Evolutionary conservation across 2,797 vertebrate species (phyloP).

Genomic region (Eutrigla gurnardus): DNA sequence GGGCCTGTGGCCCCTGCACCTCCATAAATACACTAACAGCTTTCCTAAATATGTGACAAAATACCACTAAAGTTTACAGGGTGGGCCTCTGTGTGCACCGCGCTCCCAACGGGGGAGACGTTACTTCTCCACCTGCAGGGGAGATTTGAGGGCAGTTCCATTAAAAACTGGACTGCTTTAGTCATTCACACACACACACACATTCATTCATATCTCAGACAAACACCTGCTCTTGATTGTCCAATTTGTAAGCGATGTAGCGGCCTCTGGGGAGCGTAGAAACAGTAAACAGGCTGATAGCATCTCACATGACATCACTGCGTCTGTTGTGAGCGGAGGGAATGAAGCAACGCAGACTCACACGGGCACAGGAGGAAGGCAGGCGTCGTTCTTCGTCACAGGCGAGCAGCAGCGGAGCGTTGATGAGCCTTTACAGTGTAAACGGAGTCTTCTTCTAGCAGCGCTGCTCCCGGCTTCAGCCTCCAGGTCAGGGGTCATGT

Average conservation of each 20-base stretch:
- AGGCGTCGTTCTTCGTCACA: conserved; percentile 29
- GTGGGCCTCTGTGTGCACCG: conserved; percentile 32
- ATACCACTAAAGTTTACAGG: conserved; percentile 63
- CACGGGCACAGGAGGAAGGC: conserved; percentile 37
- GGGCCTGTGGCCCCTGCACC: conserved; percentile 8
- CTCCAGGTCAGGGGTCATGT: conserved; percentile 42
- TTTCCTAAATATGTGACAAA: conserved; percentile 73
- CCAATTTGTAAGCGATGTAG: conserved; percentile 61
- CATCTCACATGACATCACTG: conserved; percentile 64
- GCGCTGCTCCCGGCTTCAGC: conserved; percentile 20
- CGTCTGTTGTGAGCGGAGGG: conserved; percentile 25
- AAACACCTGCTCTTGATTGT: conserved; percentile 73
- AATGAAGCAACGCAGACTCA: neutral
- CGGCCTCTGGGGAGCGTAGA: conserved; percentile 53
- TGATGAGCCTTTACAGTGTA: conserved; percentile 44
- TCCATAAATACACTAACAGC: conserved; percentile 71
- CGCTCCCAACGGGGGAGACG: conserved; percentile 29
- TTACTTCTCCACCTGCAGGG: conserved; percentile 58
- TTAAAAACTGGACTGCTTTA: conserved; percentile 19
- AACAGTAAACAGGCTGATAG: conserved; percentile 66
- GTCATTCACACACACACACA: conserved; percentile 5
- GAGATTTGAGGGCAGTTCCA: neutral
- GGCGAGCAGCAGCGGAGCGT: conserved; percentile 22
- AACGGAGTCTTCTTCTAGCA: conserved; percentile 56
- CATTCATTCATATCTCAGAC: conserved; percentile 30